These are phyloP conservation scores for Dicranocentrus wangi DNA, from an alignment of 2,888 invertebrate genomes.

Conservation along the genomic window DNA sequence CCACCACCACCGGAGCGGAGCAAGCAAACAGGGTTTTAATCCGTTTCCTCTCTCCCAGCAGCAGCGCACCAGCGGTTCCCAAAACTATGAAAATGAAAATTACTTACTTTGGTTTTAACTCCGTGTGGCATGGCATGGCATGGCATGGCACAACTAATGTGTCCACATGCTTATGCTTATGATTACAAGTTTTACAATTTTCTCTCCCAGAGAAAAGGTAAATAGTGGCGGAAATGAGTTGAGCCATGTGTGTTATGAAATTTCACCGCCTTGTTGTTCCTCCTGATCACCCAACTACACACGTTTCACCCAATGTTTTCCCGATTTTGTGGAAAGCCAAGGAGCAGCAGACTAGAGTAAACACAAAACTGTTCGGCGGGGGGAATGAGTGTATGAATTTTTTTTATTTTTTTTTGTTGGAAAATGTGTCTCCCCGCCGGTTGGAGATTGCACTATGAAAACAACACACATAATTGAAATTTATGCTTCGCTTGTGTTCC, in stretches of 20 bases:
- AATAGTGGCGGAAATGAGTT: conserved; percentile 58
- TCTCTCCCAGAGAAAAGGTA: conserved; percentile 11
- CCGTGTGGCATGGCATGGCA: too few species aligned
- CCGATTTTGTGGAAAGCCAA: not conserved
- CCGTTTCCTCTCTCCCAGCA: too few species aligned
- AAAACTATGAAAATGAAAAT: too few species aligned
- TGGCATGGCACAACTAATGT: too few species aligned
- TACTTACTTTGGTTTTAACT: too few species aligned
- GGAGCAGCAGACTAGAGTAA: not conserved
- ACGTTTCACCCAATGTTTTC: not conserved
- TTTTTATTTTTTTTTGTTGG: too few species aligned
- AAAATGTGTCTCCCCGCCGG: not conserved
- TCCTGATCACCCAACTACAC: not conserved
- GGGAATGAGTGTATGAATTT: too few species aligned
- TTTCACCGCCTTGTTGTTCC: not conserved
- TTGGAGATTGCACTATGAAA: conserved; percentile 47
- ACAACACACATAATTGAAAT: conserved; percentile 65
- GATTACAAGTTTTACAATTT: not conserved
- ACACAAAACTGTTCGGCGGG: not conserved
- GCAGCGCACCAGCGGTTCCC: too few species aligned
- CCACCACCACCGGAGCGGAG: too few species aligned
- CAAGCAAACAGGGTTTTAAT: too few species aligned
- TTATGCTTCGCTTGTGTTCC: conserved; percentile 59
- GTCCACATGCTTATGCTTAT: too few species aligned
- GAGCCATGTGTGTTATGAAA: conserved; percentile 50